phyloP scores from a whole-genome alignment of 2,113 vertebrate genomes.

The Gasterosteus nipponicus region DNA sequence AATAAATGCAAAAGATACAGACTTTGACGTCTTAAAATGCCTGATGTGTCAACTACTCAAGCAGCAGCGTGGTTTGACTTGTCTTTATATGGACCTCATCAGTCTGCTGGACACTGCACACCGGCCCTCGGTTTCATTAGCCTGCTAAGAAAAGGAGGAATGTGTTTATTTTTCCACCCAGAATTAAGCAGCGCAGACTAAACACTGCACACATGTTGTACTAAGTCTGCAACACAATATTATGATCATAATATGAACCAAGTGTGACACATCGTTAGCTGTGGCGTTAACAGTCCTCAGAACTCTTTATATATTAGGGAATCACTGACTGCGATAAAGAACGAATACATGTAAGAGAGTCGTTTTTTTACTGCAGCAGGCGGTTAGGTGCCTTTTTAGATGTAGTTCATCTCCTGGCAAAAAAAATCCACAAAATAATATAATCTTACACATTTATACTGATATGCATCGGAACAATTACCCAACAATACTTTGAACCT shows the following conservation, averaged over 20 bases:
- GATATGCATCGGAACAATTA: not conserved
- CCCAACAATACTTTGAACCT: not conserved
- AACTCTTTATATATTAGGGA: not conserved
- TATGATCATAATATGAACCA: constrained; percentile 1
- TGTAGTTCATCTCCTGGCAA: not conserved
- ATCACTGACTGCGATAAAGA: not conserved
- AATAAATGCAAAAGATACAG: not conserved
- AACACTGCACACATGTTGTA: constrained; percentile 28
- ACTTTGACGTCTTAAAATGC: not conserved
- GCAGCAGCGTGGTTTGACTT: constrained; percentile 3
- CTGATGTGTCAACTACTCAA: not conserved
- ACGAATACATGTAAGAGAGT: not conserved
- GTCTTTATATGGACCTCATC: constrained; percentile 39
- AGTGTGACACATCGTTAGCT: constrained; percentile 3
- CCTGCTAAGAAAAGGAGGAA: constrained; percentile 23
- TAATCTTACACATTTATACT: not conserved
- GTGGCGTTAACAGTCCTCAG: not conserved
- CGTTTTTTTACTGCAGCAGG: not conserved
- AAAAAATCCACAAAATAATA: not conserved
- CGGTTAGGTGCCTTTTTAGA: not conserved
- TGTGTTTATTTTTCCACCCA: constrained; percentile 43
- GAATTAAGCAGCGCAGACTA: constrained; percentile 27
- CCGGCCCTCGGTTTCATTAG: constrained; percentile 25
- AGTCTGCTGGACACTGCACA: not conserved
- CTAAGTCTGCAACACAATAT: constrained; percentile 2